A percentile compares a stretch with the other conserved stretches of the same genome.
These are phyloP conservation scores for Carassius auratus DNA, from an alignment of 2,113 vertebrate genomes.

Conservation along the genomic window DNA sequence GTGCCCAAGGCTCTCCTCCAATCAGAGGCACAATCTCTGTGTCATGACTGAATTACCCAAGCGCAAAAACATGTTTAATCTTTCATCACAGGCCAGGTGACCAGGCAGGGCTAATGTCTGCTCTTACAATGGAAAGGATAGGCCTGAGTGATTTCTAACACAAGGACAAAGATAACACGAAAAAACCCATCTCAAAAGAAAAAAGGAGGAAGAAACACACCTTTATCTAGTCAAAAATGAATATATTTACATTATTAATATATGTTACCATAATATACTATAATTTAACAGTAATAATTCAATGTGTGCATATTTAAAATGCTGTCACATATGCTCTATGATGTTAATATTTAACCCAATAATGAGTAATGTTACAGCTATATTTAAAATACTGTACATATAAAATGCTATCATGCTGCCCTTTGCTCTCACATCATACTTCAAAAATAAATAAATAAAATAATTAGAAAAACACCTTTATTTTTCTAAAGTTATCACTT, in stretches of 20 bases:
- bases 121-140: slow-evolving; percentile 1
- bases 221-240: neutral
- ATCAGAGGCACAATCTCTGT: slow-evolving; percentile 30
- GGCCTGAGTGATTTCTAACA: slow-evolving; percentile 22
- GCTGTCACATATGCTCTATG: neutral
- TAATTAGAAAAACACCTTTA: no score
- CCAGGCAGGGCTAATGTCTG: neutral
- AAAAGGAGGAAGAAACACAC: neutral
- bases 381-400: neutral
- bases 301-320: no score
- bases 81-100: slow-evolving; percentile 28
- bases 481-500: no score
- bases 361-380: no score
- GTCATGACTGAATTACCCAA: slow-evolving; percentile 35
- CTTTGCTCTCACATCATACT: neutral
- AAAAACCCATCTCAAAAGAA: neutral
- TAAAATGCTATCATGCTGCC: neutral
- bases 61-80: slow-evolving; percentile 38
- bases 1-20: neutral
- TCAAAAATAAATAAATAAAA: neutral
- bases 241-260: neutral
- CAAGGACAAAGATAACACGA: slow-evolving; percentile 21
- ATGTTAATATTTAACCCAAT: neutral
- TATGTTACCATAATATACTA: neutral
- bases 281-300: neutral